phyloP scores from a whole-genome alignment of 2,888 invertebrate species.

The Agrochola circellaris region DNA sequence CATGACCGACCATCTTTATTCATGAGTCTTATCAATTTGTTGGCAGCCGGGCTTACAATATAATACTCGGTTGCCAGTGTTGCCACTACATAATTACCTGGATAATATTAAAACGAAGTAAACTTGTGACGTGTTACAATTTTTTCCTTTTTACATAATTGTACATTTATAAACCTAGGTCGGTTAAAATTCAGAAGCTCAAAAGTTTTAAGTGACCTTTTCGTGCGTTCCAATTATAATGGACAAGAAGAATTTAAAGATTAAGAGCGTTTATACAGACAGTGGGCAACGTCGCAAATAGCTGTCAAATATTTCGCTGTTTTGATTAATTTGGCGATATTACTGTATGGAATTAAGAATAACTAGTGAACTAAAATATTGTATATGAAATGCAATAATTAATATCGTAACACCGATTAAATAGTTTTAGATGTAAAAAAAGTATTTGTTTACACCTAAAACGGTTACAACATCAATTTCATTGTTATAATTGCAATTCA shows the following conservation, averaged over 20 bases:
- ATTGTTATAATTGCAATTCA: no score
- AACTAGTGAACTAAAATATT: no score
- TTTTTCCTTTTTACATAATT: conserved; percentile 31
- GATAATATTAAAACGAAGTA: conserved; percentile 60
- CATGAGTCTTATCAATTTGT: conserved; percentile 86
- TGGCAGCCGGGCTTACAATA: conserved; percentile 76
- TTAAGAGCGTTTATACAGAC: not conserved
- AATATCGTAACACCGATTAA: no score
- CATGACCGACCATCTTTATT: conserved; percentile 78
- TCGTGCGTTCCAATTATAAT: conserved; percentile 50
- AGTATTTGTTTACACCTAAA: no score
- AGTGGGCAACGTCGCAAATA: no score
- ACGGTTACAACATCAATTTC: no score
- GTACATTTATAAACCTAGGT: conserved; percentile 19
- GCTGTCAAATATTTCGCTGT: no score
- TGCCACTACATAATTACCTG: conserved; percentile 79
- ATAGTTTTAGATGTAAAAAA: no score
- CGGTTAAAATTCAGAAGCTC: conserved; percentile 15
- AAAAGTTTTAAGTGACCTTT: conserved; percentile 51
- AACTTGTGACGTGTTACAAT: conserved; percentile 60
- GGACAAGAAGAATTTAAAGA: conserved; percentile 36
- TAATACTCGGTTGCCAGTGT: conserved; percentile 79
- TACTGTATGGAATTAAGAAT: no score
- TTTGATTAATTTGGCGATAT: no score
- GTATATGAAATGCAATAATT: no score